Evolutionary conservation across 2,113 vertebrate species (phyloP).

Genomic region (Gymnocephalus cernua): DNA sequence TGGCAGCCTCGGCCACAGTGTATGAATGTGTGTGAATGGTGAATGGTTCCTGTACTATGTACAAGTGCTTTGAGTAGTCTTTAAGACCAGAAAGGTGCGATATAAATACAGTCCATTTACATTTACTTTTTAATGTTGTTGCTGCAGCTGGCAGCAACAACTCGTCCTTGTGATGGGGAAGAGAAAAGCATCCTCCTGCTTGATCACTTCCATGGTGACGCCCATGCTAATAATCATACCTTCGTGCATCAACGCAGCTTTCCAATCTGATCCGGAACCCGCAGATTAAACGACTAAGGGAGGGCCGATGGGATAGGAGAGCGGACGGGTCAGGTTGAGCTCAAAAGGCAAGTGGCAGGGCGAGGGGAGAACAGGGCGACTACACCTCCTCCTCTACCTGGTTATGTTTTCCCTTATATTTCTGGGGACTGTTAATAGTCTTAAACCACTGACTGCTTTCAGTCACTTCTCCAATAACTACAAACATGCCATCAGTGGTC

Average conservation of each 20-base stretch:
- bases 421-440: background rate
- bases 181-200: background rate
- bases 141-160: slow-evolving; percentile 7
- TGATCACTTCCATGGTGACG: background rate
- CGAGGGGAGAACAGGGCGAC: background rate
- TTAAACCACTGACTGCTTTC: background rate
- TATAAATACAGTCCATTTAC: no score
- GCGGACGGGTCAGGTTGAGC: background rate
- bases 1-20: no score
- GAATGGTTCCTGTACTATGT: no score
- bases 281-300: background rate
- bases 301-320: background rate
- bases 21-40: no score
- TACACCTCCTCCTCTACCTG: background rate
- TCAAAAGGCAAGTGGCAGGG: no score
- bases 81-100: no score
- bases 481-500: no score
- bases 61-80: no score
- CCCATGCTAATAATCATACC: background rate
- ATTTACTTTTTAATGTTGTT: slow-evolving; percentile 1
- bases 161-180: background rate
- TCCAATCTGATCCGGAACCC: slow-evolving; percentile 1
- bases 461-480: background rate
- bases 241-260: background rate
- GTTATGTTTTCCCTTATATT: background rate